These are phyloP conservation scores for Gymnosoma rotundatum DNA, from an alignment of 2,888 invertebrate species.

Conservation along the genomic window DNA sequence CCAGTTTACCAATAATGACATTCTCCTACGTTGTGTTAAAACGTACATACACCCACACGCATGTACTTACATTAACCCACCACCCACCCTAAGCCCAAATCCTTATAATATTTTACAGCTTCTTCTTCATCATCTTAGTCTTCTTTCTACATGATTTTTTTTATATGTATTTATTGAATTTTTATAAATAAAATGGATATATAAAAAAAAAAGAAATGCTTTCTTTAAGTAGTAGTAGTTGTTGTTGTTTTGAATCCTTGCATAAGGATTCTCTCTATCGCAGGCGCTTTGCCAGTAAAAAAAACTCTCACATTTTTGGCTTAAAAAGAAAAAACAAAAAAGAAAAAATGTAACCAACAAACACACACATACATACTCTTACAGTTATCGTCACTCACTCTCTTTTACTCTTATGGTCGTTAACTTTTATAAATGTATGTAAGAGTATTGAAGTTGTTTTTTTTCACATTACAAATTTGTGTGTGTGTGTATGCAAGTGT, in stretches of 20 bases:
- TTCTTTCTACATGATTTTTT: conserved; percentile 48
- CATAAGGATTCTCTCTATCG: conserved; percentile 72
- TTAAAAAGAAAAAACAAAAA: conserved; percentile 34
- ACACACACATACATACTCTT: conserved; percentile 50
- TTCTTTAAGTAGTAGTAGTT: conserved; percentile 61
- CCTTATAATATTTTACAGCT: conserved; percentile 51
- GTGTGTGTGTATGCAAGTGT: conserved; percentile 20
- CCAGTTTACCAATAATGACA: conserved; percentile 69
- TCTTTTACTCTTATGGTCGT: conserved; percentile 71
- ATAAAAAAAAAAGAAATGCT: conserved; percentile 52
- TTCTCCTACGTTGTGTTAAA: conserved; percentile 45
- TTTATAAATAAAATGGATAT: conserved; percentile 69
- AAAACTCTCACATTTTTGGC: conserved; percentile 67
- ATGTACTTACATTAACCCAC: conserved; percentile 14
- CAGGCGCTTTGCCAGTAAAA: conserved; percentile 61
- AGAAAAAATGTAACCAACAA: conserved; percentile 11
- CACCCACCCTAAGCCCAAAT: conserved; percentile 9
- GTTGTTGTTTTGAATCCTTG: conserved; percentile 45
- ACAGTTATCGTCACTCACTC: conserved; percentile 62
- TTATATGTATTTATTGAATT: conserved; percentile 71
- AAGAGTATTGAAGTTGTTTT: conserved; percentile 41
- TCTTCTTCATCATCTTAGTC: conserved; percentile 37
- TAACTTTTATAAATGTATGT: conserved; percentile 61
- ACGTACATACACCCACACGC: neutral
- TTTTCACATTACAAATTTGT: conserved; percentile 37